phyloP scores from a whole-genome alignment of 2,888 invertebrate species.

The Polyommatus icarus region DNA sequence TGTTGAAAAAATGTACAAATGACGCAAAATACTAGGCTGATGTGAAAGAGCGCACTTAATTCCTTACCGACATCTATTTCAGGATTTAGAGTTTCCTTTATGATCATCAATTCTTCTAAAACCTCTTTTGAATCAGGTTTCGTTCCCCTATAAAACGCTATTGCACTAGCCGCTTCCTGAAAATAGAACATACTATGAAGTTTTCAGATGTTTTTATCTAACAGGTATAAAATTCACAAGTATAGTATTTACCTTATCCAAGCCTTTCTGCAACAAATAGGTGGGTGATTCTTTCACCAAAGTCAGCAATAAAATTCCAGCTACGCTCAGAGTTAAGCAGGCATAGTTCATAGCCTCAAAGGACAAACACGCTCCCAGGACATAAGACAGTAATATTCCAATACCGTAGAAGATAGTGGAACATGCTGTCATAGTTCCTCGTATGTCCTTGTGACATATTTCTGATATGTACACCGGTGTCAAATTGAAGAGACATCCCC shows the following conservation, averaged over 20 bases:
- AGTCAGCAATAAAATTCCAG: slow-evolving; percentile 45
- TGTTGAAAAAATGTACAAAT: too few species aligned
- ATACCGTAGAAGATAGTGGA: slow-evolving; percentile 42
- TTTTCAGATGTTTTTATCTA: background rate
- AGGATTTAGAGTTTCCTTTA: slow-evolving; percentile 47
- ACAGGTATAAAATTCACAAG: background rate
- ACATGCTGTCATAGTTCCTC: slow-evolving; percentile 43
- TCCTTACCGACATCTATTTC: slow-evolving; percentile 27
- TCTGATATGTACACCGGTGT: slow-evolving; percentile 47
- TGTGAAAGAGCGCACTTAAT: background rate
- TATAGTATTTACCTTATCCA: slow-evolving; percentile 46
- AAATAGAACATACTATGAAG: slow-evolving; percentile 32
- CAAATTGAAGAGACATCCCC: slow-evolving; percentile 51
- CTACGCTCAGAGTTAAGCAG: slow-evolving; percentile 47
- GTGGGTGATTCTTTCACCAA: slow-evolving; percentile 55
- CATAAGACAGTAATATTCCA: slow-evolving; percentile 44
- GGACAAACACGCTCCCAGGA: slow-evolving; percentile 53
- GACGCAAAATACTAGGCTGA: too few species aligned
- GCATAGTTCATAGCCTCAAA: slow-evolving; percentile 54
- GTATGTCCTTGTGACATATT: slow-evolving; percentile 44
- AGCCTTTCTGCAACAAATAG: slow-evolving; percentile 42
- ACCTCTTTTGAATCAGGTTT: slow-evolving; percentile 52
- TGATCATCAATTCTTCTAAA: slow-evolving; percentile 50
- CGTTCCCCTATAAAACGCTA: slow-evolving; percentile 56
- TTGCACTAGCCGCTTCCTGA: slow-evolving; percentile 59